A percentile compares a stretch with the other conserved stretches of the same genome.
Evolutionary conservation across 1,140 invertebrate species (phyloP).

Genomic region (Lamellibrachia luymesi): DNA sequence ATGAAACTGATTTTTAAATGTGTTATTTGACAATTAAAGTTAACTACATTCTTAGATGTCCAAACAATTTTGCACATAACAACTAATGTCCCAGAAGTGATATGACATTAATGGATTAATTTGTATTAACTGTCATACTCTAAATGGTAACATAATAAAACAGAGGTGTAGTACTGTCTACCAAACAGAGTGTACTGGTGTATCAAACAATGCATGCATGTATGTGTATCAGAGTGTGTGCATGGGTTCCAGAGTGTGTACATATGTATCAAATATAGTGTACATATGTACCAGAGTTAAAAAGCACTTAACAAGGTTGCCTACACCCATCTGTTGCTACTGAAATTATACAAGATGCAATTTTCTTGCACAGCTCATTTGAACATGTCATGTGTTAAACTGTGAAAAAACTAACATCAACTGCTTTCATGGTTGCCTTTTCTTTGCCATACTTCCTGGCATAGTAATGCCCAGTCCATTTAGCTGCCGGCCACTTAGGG

Average conservation of each 20-base stretch:
- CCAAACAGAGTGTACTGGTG: not conserved
- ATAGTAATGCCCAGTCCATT: constrained; percentile 16
- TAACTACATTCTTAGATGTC: too few species aligned
- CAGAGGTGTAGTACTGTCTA: too few species aligned
- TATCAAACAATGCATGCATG: not conserved
- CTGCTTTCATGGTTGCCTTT: constrained; percentile 13
- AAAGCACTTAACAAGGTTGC: not conserved
- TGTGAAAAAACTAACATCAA: constrained; percentile 14
- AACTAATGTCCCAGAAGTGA: too few species aligned
- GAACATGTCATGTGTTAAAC: not conserved
- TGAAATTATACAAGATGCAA: not conserved
- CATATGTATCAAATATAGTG: not conserved
- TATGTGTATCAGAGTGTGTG: not conserved
- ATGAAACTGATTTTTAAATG: too few species aligned
- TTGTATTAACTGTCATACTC: too few species aligned
- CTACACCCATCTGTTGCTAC: not conserved
- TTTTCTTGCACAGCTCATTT: not conserved
- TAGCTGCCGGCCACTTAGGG: constrained; percentile 8
- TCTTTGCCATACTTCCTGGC: constrained; percentile 15
- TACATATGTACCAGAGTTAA: not conserved
- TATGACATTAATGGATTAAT: too few species aligned
- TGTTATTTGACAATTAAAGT: too few species aligned
- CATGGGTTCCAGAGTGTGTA: not conserved
- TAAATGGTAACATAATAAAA: too few species aligned
- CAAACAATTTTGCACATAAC: too few species aligned